Evolutionary conservation across 2,888 invertebrate species (phyloP).

Genomic region (Lepidocyrtoides sp.): DNA sequence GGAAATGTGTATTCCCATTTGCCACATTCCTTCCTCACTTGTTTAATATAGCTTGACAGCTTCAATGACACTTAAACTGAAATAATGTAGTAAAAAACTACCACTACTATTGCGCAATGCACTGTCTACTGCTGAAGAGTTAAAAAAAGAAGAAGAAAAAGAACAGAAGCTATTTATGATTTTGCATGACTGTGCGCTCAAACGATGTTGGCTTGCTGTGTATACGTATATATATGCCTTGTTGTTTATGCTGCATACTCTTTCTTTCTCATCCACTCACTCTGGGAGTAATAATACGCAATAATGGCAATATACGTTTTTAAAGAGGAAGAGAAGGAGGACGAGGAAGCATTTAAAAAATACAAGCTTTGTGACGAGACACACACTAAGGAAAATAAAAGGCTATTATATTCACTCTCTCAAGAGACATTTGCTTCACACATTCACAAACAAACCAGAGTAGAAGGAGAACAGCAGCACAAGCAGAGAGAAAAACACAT

Average conservation of each 20-base stretch:
- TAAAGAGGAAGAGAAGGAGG: slow-evolving; percentile 4
- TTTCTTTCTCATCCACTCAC: slow-evolving; percentile 10
- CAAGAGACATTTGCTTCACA: slow-evolving; percentile 64
- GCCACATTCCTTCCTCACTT: slow-evolving; percentile 73
- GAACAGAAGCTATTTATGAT: not conserved
- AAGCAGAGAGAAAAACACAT: not conserved
- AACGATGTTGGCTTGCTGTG: not conserved
- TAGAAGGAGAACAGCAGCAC: not conserved
- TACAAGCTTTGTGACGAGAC: slow-evolving; percentile 5
- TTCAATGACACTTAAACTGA: slow-evolving; percentile 62
- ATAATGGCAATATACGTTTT: slow-evolving; percentile 42
- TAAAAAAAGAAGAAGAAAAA: not conserved
- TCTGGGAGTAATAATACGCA: slow-evolving; percentile 49
- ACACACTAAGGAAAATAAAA: slow-evolving; percentile 20
- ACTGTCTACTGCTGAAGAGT: not conserved
- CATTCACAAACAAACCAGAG: slow-evolving; percentile 40
- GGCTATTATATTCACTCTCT: slow-evolving; percentile 69
- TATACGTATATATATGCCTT: too few species aligned
- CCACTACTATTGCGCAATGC: not conserved
- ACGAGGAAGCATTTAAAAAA: slow-evolving; percentile 18
- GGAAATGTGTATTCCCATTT: slow-evolving; percentile 35
- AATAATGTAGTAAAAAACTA: slow-evolving; percentile 32
- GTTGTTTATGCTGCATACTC: not conserved
- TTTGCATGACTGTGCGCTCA: not conserved
- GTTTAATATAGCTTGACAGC: slow-evolving; percentile 70